Base-by-base conservation (phyloP, 2,888 invertebrate species). In the Watsonalla cultraria region DNA sequence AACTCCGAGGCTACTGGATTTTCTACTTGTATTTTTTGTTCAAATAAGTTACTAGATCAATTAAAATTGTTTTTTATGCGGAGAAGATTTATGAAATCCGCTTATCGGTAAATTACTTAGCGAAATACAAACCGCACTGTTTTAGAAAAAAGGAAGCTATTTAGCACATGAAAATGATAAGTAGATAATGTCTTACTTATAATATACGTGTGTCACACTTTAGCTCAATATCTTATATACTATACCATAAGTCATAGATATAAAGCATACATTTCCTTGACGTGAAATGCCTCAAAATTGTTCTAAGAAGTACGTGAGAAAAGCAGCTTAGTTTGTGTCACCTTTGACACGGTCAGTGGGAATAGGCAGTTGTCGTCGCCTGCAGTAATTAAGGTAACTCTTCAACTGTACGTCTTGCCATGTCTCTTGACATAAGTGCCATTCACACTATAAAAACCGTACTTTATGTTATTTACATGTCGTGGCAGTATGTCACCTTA, bases 401-500 rank as follows among this genome's bases (percentile, higher is more conserved):
- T 75, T 71, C 75, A 73, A 71, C 73, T 72, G 55, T 59, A 66
- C 62, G 7, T 55, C 53, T 56, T 51, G 58, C 60, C 63, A 72
- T 64, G 57, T 68, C 64, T 67, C 61, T 54, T 54, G 56, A 52
- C 61, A 56, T 60, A 68, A 63, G 65, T 62, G 61, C 64, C 61
- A 71, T 82, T 83, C 84, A 73, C 81, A 84, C 78, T 77, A 76
- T 83, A 82, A 74, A 76, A 80, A 78, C 78, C 68, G 76, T 78
- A 72, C 67, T 74, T 75, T 70, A 62, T 61, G 64, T 59, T 54
- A 51, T 62, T 62, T 61, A 58, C 54, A 59, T 59, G 65, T 60
- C 65, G 58, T 69, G 62, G 59, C 63, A 62, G 61, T 62, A 51
- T 61, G 49, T 50, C 54, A 54, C 61, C 55, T 60, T 60, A 60